Evolutionary conservation across 2,113 vertebrate genomes (phyloP), one percentile per base, ranked within the genome.

Genomic region (Eleginops maclovinus): DNA sequence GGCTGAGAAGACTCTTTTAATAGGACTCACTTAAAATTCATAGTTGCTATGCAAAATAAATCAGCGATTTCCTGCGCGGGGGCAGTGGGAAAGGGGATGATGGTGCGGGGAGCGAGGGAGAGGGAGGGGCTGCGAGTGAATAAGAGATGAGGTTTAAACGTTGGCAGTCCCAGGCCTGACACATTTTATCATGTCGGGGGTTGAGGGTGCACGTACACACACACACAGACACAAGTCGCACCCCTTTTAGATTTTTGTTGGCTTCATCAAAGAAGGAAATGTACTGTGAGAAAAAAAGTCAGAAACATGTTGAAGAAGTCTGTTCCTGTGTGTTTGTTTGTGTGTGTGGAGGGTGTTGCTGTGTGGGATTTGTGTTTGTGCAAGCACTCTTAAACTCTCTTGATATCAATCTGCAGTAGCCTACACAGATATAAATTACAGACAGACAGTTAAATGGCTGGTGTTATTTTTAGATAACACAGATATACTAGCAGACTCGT

Each of bases 41-140:
- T 93, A 92, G 90, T 95, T 95, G 93, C 92, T 92, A 94, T 93
- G 92, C 93, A 94, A 96, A 96, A 95, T 95, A 94, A 95, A 96
- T 95, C 92, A 95, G 80, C 58, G 68, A 75, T 92, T 93, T 87
- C 77, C 89, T 91, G 85, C 74, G 77, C 76, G 81, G 91, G 94
- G 93, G 90, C 81, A 77, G 72, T 77, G 75, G 81, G 84, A 69
- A 53, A 50, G 74, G 81, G 72, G 90, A 83, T 84, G 87, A 87
- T 77, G 82, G 86, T 67, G 93, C 77, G 72, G 95, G 87, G 84
- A 91, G 85, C 69, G 15, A 62, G 36, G 72, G 76, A 79, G 87
- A 77, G 79, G 82, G 91, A 86, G 82, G 62, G 56, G 92, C 93
- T 93, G 82, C 90, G 83, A 91, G 90, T 92, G 94, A 95, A 95